Evolutionary conservation across 2,113 vertebrate species (phyloP).

Genomic region (Orthonyx spaldingii): DNA sequence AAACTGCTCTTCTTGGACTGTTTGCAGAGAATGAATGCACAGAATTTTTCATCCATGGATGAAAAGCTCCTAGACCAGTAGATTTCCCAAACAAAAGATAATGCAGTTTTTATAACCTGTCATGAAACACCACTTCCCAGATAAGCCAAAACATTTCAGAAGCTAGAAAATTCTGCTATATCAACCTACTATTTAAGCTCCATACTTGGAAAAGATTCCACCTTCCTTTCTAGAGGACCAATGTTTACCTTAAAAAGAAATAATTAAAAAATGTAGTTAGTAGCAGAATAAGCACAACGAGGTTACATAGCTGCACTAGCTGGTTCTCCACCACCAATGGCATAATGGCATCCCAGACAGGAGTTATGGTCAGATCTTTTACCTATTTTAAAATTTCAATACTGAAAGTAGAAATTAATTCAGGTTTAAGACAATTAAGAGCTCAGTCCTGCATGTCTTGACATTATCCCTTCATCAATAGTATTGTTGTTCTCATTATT

Average conservation of each 20-base stretch:
- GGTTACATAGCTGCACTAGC: not conserved
- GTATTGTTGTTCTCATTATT: slow-evolving; percentile 1
- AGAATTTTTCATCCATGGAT: not conserved
- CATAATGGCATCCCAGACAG: not conserved
- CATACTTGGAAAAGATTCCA: not conserved
- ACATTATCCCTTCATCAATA: not conserved
- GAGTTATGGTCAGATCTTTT: not conserved
- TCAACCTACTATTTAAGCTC: not conserved
- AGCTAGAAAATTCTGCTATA: not conserved
- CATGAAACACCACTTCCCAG: not conserved
- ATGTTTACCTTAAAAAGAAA: not conserved
- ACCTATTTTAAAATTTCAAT: not conserved
- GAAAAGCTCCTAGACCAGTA: not conserved
- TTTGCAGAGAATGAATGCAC: not conserved
- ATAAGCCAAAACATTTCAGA: not conserved
- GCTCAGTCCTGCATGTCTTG: not conserved
- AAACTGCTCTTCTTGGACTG: not conserved
- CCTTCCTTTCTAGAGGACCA: not conserved
- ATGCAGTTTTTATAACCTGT: not conserved
- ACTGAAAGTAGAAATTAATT: slow-evolving; percentile 17
- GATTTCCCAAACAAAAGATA: not conserved
- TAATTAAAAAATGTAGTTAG: not conserved
- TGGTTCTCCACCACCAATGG: not conserved
- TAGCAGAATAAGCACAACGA: not conserved
- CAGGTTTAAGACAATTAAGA: slow-evolving; percentile 20